Conservation (phyloP, 2,888 invertebrate species). For the Cryptops parisi region DNA sequence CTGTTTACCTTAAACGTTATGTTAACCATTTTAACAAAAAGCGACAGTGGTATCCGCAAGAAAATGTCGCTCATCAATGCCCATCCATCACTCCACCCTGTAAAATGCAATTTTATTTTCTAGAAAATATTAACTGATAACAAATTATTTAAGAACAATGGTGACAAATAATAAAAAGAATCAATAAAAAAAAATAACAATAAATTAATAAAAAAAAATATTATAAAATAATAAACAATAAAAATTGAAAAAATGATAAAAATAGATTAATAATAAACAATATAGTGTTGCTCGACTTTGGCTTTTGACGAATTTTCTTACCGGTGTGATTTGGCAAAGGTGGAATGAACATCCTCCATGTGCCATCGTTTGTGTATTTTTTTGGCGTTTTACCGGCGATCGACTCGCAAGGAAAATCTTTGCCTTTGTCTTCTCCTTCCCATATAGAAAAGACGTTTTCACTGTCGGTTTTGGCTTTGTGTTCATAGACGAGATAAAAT, state of each 20-base stretch:
- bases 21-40: conserved; percentile 52
- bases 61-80: conserved; percentile 51
- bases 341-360: conserved; percentile 58
- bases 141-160: too few relatives aligned
- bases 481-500: conserved; percentile 50
- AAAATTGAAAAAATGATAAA: conserved; percentile 16
- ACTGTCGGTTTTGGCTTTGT: conserved; percentile 31
- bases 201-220: too few relatives aligned
- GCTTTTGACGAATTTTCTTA: too few relatives aligned
- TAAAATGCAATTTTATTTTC: too few relatives aligned
- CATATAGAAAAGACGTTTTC: conserved; percentile 21
- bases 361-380: conserved; percentile 31
- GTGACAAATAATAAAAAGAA: too few relatives aligned
- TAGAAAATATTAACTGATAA: too few relatives aligned
- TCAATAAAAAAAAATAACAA: too few relatives aligned
- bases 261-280: conserved; percentile 11
- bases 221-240: too few relatives aligned
- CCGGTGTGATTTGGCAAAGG: conserved; percentile 45
- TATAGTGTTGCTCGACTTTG: too few relatives aligned
- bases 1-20: conserved; percentile 36
- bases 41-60: conserved; percentile 49
- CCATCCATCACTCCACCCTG: conserved; percentile 50
- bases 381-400: conserved; percentile 18
- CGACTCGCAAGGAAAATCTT: not conserved
- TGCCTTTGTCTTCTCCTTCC: not conserved